Evolutionary conservation across 2,113 vertebrate genomes (phyloP).

Genomic region (Chiloscyllium plagiosum): DNA sequence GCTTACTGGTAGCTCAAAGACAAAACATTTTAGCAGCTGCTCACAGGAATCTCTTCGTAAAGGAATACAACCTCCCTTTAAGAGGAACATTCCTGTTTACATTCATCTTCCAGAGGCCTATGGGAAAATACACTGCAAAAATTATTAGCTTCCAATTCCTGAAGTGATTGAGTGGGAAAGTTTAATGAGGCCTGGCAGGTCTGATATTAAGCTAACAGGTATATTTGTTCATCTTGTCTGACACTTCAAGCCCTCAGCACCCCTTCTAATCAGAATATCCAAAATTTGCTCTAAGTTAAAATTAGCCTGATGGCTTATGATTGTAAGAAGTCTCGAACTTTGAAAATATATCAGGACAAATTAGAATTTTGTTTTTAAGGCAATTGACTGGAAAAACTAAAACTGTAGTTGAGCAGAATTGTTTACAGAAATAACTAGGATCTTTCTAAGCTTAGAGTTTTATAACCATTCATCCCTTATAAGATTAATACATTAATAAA

Average conservation of each 20-base stretch:
- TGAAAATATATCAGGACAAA: neutral
- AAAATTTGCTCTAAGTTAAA: neutral
- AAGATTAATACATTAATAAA: neutral
- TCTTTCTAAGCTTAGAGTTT: neutral
- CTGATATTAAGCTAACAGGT: neutral
- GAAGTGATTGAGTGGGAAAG: neutral
- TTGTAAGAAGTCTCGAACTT: neutral
- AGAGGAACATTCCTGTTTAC: neutral
- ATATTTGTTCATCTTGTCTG: neutral
- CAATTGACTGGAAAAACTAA: too few species aligned
- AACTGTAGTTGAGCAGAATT: neutral
- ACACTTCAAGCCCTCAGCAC: neutral
- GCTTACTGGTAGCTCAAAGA: neutral
- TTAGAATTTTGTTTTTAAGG: neutral
- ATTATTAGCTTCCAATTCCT: neutral
- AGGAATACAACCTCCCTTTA: neutral
- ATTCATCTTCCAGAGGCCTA: neutral
- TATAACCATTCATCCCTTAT: neutral
- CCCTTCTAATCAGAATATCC: neutral
- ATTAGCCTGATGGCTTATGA: neutral
- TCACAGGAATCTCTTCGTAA: neutral
- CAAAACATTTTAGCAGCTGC: neutral
- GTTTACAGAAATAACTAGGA: neutral
- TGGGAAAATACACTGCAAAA: neutral
- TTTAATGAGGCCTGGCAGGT: neutral